A percentile compares a stretch with the other conserved stretches of the same genome.
Conservation (phyloP, 2,888 invertebrate genomes). For the Dilophus febrilis region DNA sequence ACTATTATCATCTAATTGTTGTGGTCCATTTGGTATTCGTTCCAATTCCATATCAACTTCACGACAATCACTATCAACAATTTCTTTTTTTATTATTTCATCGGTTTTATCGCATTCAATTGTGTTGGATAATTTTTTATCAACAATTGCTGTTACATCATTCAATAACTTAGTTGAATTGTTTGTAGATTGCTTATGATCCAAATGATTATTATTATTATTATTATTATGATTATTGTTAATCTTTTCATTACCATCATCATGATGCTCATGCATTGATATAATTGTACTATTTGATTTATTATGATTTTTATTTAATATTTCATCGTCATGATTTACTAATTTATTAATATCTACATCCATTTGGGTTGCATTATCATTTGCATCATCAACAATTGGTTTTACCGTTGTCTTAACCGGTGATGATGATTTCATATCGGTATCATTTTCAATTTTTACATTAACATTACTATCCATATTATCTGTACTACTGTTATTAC, state of each 20-base stretch:
- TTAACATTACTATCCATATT: too few species aligned
- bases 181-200: slow-evolving; percentile 1
- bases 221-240: slow-evolving; percentile 4
- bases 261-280: slow-evolving; percentile 18
- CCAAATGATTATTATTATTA: slow-evolving; percentile 3
- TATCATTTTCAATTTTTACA: too few species aligned
- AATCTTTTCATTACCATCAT: slow-evolving; percentile 10
- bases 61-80: slow-evolving; percentile 27
- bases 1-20: slow-evolving; percentile 4
- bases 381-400: slow-evolving; percentile 6
- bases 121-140: too few species aligned
- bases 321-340: slow-evolving; percentile 8
- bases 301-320: slow-evolving; percentile 10
- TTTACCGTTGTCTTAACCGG: too few species aligned
- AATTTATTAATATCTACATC: too few species aligned
- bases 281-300: too few species aligned
- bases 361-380: slow-evolving; percentile 7
- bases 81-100: background rate
- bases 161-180: slow-evolving; percentile 9
- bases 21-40: slow-evolving; percentile 22
- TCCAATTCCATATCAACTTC: slow-evolving; percentile 31
- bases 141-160: slow-evolving; percentile 6
- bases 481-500: too few species aligned
- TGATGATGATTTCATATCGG: slow-evolving; percentile 3
- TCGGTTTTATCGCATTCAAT: too few species aligned